Conservation (phyloP, 2,888 invertebrate genomes). For the Drosophila mimica region DNA sequence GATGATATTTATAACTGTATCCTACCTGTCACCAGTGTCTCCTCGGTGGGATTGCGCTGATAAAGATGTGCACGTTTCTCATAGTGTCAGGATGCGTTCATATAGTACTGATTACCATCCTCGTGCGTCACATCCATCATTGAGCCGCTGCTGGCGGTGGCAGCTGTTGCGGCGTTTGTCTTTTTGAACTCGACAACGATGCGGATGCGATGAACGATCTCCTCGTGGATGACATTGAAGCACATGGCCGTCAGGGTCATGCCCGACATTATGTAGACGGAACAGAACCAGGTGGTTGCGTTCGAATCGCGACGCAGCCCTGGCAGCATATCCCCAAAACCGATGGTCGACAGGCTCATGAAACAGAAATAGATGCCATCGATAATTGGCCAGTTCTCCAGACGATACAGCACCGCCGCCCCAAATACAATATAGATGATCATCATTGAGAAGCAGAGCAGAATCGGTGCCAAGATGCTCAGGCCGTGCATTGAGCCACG, state of each 20-base stretch:
- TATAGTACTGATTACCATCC: conserved; percentile 79
- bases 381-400: conserved; percentile 95
- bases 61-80: conserved; percentile 84
- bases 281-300: conserved; percentile 94
- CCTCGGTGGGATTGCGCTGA: conserved; percentile 87
- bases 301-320: conserved; percentile 86
- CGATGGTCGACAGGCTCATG: conserved; percentile 96
- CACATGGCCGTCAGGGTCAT: conserved; percentile 96
- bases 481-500: conserved; percentile 91
- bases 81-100: conserved; percentile 84
- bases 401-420: conserved; percentile 93
- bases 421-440: conserved; percentile 96
- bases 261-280: conserved; percentile 93
- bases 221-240: conserved; percentile 95
- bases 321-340: conserved; percentile 94
- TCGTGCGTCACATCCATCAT: conserved; percentile 70
- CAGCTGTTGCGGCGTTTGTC: conserved; percentile 29
- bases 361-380: conserved; percentile 98
- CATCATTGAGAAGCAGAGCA: conserved; percentile 95
- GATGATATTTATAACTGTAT: background rate
- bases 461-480: conserved; percentile 95
- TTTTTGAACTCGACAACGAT: conserved; percentile 86
- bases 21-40: conserved; percentile 86
- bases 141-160: conserved; percentile 43
- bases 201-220: conserved; percentile 93